These are phyloP conservation scores for Pteria penguin DNA, from an alignment of 2,888 invertebrate species.

Conservation along the genomic window DNA sequence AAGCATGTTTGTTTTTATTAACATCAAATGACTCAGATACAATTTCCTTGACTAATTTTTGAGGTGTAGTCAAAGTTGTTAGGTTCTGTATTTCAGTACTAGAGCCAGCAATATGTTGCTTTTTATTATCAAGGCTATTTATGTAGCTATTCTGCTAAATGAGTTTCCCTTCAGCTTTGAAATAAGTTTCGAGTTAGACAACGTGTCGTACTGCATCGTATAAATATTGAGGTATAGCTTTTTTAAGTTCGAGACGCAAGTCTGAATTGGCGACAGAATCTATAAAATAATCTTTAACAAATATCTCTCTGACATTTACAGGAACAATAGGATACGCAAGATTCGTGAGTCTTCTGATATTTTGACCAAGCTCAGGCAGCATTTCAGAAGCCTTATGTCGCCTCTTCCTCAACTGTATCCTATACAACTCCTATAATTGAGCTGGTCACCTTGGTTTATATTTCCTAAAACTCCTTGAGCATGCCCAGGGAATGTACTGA, in stretches of 20 bases:
- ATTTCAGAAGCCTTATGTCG: conserved; percentile 24
- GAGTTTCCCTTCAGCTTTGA: background rate
- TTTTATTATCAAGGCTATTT: background rate
- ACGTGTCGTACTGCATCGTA: conserved; percentile 30
- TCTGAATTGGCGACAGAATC: conserved; percentile 3
- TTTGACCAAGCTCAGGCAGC: conserved; percentile 13
- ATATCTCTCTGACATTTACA: conserved; percentile 16
- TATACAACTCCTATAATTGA: conserved; percentile 26
- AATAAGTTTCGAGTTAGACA: conserved; percentile 23
- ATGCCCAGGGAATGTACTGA: conserved; percentile 32
- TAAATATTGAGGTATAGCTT: conserved; percentile 16
- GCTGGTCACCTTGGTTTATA: background rate
- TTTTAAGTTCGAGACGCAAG: conserved; percentile 26
- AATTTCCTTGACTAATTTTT: too few relatives aligned
- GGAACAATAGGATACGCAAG: conserved; percentile 30
- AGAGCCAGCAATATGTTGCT: too few relatives aligned
- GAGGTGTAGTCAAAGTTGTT: too few relatives aligned
- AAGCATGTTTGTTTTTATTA: too few relatives aligned
- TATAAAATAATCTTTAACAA: conserved; percentile 24
- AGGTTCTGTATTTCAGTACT: too few relatives aligned
- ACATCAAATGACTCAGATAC: too few relatives aligned
- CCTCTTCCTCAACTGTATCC: conserved; percentile 24
- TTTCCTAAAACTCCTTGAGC: conserved; percentile 33
- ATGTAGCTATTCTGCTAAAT: background rate
- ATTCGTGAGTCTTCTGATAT: conserved; percentile 21